Evolutionary conservation across 1,140 invertebrate genomes (phyloP).

Genomic region (Lepidostoma basale): DNA sequence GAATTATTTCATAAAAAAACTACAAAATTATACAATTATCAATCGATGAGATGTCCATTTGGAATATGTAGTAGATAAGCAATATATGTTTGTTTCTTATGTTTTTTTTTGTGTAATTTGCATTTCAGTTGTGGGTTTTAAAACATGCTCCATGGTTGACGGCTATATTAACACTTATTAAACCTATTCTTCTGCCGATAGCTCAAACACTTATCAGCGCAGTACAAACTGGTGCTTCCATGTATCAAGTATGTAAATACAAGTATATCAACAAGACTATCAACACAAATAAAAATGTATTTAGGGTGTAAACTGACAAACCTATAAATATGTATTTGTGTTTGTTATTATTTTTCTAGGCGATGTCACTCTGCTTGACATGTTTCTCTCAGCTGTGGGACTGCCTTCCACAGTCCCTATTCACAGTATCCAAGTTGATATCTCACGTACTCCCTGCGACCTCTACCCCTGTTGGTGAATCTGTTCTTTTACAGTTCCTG

Average conservation of each 20-base stretch:
- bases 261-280: not conserved
- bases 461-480: constrained; percentile 68
- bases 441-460: constrained; percentile 71
- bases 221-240: constrained; percentile 71
- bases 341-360: constrained; percentile 48
- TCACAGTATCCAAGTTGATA: constrained; percentile 62
- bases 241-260: constrained; percentile 65
- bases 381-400: constrained; percentile 70
- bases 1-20: too few relatives aligned
- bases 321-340: not conserved
- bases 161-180: constrained; percentile 67
- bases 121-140: constrained; percentile 74
- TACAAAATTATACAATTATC: too few relatives aligned
- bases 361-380: constrained; percentile 72
- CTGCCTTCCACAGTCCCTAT: constrained; percentile 64
- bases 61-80: too few relatives aligned
- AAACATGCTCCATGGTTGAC: constrained; percentile 75
- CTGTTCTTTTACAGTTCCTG: constrained; percentile 71
- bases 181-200: constrained; percentile 66
- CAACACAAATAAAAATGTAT: not conserved
- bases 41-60: too few relatives aligned
- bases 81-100: constrained; percentile 15
- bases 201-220: constrained; percentile 69
- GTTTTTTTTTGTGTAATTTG: constrained; percentile 5
- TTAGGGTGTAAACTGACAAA: not conserved